Conservation (phyloP, 2,797 vertebrate genomes). For the Chelonia mydas region DNA sequence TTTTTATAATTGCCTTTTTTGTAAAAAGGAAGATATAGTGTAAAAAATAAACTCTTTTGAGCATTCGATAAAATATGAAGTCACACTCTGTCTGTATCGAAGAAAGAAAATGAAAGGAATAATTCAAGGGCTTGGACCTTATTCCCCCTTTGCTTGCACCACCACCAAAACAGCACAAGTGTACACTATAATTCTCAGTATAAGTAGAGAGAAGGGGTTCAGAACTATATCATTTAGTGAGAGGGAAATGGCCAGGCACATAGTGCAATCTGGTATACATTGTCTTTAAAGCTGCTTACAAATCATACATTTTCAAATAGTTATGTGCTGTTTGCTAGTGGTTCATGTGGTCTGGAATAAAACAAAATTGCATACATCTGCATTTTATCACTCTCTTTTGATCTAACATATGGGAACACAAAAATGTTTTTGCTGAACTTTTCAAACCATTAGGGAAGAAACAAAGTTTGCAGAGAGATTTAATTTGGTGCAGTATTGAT, state of each 20-base stretch:
- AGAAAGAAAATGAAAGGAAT: neutral
- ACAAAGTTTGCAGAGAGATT: neutral
- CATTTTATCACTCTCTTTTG: slow-evolving; percentile 52
- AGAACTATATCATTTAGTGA: slow-evolving; percentile 38
- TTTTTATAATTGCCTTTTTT: neutral
- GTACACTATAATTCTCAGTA: slow-evolving; percentile 1
- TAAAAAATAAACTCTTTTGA: neutral
- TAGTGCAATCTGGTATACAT: neutral
- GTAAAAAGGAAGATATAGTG: neutral
- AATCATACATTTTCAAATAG: slow-evolving; percentile 22
- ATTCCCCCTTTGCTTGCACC: neutral
- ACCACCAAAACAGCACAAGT: neutral
- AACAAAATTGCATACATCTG: slow-evolving; percentile 39
- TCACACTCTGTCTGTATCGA: neutral
- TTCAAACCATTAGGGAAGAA: slow-evolving; percentile 4
- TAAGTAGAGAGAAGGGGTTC: slow-evolving; percentile 34
- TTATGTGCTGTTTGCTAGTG: neutral
- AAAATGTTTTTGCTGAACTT: neutral
- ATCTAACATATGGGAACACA: neutral
- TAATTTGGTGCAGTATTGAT: neutral
- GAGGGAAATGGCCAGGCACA: slow-evolving; percentile 13
- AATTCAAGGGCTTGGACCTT: neutral
- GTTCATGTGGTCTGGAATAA: slow-evolving; percentile 23
- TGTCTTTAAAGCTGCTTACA: slow-evolving; percentile 25
- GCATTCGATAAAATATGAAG: neutral